Evolutionary conservation across 2,113 vertebrate genomes (phyloP).

Genomic region (Stictonetta naevosa): DNA sequence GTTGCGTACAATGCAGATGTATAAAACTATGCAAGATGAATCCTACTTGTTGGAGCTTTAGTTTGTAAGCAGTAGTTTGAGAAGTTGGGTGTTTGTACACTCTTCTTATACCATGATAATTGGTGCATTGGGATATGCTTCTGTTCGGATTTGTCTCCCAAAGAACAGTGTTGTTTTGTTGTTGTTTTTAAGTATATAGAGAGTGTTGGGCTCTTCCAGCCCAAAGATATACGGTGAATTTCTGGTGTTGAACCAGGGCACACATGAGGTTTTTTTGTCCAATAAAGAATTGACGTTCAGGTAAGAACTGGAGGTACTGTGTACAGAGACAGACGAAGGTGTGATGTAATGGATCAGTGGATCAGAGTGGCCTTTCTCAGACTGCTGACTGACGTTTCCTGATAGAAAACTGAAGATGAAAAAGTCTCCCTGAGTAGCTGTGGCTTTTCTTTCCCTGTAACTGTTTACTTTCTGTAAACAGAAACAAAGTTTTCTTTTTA

Average conservation of each 20-base stretch:
- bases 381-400: background rate
- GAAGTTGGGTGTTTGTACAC: background rate
- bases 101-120: background rate
- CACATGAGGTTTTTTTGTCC: background rate
- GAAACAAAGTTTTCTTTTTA: background rate
- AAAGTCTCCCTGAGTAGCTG: background rate
- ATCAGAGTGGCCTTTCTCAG: background rate
- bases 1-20: background rate
- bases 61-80: background rate
- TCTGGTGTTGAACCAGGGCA: background rate
- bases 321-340: background rate
- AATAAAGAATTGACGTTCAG: background rate
- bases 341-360: background rate
- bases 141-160: background rate
- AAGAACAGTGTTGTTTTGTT: background rate
- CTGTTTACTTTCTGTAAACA: background rate
- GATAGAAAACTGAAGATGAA: background rate
- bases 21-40: background rate
- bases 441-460: background rate
- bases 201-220: background rate
- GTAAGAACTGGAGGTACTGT: background rate
- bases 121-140: fast-evolving
- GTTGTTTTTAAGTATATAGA: no score
- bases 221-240: background rate
- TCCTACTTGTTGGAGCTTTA: background rate